These are phyloP conservation scores for Hoplodrina ambigua DNA, from an alignment of 2,888 invertebrate species.

Conservation along the genomic window DNA sequence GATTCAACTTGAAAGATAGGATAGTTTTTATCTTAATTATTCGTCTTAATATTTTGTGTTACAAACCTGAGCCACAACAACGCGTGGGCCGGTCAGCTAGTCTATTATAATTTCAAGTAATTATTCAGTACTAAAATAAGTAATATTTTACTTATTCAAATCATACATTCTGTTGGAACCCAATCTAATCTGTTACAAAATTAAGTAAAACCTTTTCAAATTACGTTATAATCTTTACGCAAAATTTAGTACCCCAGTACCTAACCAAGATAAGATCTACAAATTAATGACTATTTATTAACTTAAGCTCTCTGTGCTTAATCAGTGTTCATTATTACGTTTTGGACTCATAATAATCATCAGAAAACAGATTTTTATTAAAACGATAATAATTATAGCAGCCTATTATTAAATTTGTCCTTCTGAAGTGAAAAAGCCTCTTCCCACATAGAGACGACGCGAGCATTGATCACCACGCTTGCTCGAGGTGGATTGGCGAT, in stretches of 20 bases:
- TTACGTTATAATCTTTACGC: constrained; percentile 31
- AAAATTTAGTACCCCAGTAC: constrained; percentile 21
- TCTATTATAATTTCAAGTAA: neutral
- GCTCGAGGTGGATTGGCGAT: too few relatives aligned
- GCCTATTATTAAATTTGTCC: too few relatives aligned
- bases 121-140: neutral
- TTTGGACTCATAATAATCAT: neutral
- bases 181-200: constrained; percentile 38
- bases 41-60: too few relatives aligned
- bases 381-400: too few relatives aligned
- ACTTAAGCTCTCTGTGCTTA: neutral
- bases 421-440: too few relatives aligned
- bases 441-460: too few relatives aligned
- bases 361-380: neutral
- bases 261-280: constrained; percentile 32
- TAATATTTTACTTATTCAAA: constrained; percentile 17
- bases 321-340: constrained; percentile 1
- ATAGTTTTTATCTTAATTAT: too few relatives aligned
- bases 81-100: too few relatives aligned
- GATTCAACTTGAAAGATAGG: too few relatives aligned
- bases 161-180: neutral
- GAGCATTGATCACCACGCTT: too few relatives aligned
- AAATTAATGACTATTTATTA: constrained; percentile 41
- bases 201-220: constrained; percentile 43
- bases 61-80: too few relatives aligned